Evolutionary conservation across 1,140 invertebrate species (phyloP).

Genomic region (Melanaphis sacchari): DNA sequence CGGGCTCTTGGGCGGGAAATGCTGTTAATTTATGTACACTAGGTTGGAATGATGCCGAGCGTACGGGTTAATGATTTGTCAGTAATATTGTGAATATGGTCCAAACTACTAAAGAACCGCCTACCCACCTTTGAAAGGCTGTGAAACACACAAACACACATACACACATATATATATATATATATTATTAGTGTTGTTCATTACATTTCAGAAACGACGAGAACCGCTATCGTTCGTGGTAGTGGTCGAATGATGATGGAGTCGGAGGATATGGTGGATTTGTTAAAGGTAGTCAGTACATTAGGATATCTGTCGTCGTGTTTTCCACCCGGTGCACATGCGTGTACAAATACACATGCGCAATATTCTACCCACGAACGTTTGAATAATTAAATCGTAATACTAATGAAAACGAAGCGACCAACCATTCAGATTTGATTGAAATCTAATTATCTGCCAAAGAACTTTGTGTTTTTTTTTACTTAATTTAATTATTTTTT

Average conservation of each 20-base stretch:
- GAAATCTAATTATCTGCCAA: not conserved
- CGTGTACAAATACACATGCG: not conserved
- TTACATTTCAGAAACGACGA: not conserved
- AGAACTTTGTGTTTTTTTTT: not conserved
- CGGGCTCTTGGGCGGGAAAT: not conserved
- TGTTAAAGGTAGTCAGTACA: not conserved
- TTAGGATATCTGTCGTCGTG: not conserved
- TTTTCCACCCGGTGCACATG: not conserved
- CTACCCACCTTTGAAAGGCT: not conserved
- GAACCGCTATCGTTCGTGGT: not conserved
- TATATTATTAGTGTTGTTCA: constrained; percentile 18
- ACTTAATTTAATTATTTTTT: not conserved
- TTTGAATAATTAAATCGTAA: constrained; percentile 18
- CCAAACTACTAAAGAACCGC: not conserved
- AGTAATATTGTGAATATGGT: not conserved
- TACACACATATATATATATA: not conserved
- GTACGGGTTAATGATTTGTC: constrained; percentile 11
- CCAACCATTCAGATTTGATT: not conserved
- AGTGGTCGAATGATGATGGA: not conserved
- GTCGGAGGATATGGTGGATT: not conserved
- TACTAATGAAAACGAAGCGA: not conserved
- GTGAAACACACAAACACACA: not conserved
- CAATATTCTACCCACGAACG: not conserved
- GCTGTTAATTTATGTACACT: constrained; percentile 12
- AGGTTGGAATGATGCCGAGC: constrained; percentile 32